Evolutionary conservation across 2,113 vertebrate species (phyloP).

Genomic region (Lophotis ruficrista): DNA sequence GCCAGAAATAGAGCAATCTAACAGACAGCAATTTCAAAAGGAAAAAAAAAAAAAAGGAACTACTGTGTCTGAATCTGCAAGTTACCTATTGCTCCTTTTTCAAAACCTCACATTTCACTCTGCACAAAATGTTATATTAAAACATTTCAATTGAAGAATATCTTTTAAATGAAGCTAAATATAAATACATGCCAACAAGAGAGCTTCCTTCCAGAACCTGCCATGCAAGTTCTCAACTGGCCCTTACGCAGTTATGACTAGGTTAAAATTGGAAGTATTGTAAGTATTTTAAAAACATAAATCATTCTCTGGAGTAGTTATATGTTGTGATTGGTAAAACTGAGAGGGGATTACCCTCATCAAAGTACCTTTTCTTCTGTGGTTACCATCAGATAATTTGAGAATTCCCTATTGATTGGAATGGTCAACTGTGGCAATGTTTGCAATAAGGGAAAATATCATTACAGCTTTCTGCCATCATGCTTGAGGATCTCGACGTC

Average conservation of each 20-base stretch:
- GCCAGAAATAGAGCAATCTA: neutral
- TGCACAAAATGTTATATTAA: neutral
- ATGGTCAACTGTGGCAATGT: neutral
- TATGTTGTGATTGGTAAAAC: neutral
- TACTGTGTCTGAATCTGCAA: neutral
- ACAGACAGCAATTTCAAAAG: neutral
- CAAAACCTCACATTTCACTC: neutral
- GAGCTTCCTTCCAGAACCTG: neutral
- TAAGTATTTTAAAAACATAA: neutral
- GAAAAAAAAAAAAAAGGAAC: accelerated
- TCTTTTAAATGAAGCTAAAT: neutral
- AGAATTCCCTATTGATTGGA: neutral
- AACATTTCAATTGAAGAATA: neutral
- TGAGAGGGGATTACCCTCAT: neutral
- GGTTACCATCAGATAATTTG: neutral
- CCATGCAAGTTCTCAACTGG: neutral
- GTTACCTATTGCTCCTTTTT: neutral
- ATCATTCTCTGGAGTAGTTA: neutral
- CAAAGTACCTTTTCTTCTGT: neutral
- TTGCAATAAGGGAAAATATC: neutral
- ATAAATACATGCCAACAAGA: neutral
- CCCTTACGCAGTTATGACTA: neutral
- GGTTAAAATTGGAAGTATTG: neutral
- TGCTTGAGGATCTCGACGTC: neutral
- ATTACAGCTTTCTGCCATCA: neutral